A percentile compares a stretch with the other conserved stretches of the same genome.
These are phyloP conservation scores for Drosophila pseudotalamancana DNA, from an alignment of 2,888 invertebrate genomes.

Conservation along the genomic window DNA sequence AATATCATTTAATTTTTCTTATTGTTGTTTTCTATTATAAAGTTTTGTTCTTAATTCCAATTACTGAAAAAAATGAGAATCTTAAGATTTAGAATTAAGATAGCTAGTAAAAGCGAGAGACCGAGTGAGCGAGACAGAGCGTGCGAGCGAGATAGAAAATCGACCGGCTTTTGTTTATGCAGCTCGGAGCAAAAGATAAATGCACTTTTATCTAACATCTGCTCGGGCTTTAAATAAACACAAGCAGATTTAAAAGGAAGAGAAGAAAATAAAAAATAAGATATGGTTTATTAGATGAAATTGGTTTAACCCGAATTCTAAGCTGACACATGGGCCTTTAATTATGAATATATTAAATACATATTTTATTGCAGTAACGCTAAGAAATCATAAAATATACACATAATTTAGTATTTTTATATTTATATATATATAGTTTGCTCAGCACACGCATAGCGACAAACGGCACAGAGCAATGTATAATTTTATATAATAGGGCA, in stretches of 20 bases:
- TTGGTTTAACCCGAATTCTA: constrained; percentile 2
- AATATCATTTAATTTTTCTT: constrained; percentile 23
- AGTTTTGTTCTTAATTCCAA: background rate
- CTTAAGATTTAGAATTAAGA: constrained; percentile 16
- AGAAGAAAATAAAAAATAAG: background rate
- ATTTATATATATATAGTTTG: constrained; percentile 11
- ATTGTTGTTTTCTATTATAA: no score
- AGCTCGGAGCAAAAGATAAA: constrained; percentile 30
- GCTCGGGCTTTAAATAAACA: constrained; percentile 51
- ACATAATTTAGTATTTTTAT: constrained; percentile 4
- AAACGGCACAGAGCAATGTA: constrained; percentile 66
- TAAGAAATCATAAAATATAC: constrained; percentile 39
- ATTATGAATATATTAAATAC: background rate
- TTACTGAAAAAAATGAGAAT: background rate
- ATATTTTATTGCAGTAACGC: constrained; percentile 21
- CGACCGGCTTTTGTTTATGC: constrained; percentile 57
- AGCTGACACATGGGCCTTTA: background rate
- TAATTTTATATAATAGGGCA: constrained; percentile 83
- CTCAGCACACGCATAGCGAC: constrained; percentile 74
- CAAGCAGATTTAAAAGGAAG: constrained; percentile 14
- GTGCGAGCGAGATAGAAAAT: constrained; percentile 16
- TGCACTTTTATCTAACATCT: constrained; percentile 43
- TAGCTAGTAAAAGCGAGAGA: background rate
- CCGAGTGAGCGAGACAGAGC: background rate
- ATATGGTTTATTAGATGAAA: constrained; percentile 13